Evolutionary conservation across 2,888 invertebrate species (phyloP), one percentile per base, ranked within the genome.

Genomic region (Pterostichus niger): DNA sequence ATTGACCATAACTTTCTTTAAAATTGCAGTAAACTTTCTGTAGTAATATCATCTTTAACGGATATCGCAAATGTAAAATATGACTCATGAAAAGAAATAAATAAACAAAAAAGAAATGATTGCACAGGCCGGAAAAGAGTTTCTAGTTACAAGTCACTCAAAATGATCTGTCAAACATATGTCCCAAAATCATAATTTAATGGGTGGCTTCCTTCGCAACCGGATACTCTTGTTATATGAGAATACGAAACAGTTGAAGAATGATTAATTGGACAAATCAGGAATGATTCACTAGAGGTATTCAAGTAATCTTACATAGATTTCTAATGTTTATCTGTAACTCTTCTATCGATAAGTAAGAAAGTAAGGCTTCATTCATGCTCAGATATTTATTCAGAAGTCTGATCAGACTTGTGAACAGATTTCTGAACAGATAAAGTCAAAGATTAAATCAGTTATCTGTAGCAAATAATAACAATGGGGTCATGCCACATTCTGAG

Each of bases 51-150:
- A 10, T 56, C 56, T 15, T 31, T 1, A 56, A 31, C 59, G 59
- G 59, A 59, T 31, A 59, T 33, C 59, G 31, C 59, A 59, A 59
- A 59, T 54, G 9, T 59, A 31, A 59, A 49, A 59, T 7, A 59
- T 59, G 59, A 59, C 59, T 59, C 59, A 59, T 59, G 9, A n/a
- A 59, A 59, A 31, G n/a, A 13, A 4, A 24, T 59, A 59, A 24
- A 59, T 59, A 59, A 59, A 59, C 31, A 59, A 59, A 59, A 59
- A 59, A 59, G 59, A 59, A 59, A 59, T 10, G 59, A 59, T 59
- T 59, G 11, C 59, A 54, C n/a, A 31, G 59, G 11, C 59, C 31
- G 59, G 59, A 59, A 49, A 59, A 59, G 31, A 59, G 59, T 59
- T 59, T 59, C 59, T 59, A 59, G 59, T 59, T 59, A 59, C 59